Evolutionary conservation across 2,888 invertebrate species (phyloP).

Genomic region (Cheilosia impressa): DNA sequence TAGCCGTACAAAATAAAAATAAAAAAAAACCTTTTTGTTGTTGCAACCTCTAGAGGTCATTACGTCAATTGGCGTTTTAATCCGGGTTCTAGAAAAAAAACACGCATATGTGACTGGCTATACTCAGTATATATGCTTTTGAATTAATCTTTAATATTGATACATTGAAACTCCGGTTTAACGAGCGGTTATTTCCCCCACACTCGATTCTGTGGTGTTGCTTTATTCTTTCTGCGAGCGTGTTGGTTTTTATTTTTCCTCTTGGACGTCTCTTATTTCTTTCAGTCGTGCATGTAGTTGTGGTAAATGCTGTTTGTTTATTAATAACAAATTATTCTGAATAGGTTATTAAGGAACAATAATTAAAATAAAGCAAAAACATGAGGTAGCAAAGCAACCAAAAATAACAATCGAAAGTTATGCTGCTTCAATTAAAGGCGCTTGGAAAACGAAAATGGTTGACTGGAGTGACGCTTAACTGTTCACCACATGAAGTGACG

Average conservation of each 20-base stretch:
- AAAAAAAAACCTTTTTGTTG: constrained; percentile 42
- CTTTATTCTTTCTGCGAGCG: constrained; percentile 43
- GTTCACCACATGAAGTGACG: not conserved
- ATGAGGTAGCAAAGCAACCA: not conserved
- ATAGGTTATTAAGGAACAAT: constrained; percentile 45
- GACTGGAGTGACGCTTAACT: not conserved
- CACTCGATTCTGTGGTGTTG: constrained; percentile 25
- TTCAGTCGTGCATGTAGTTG: constrained; percentile 22
- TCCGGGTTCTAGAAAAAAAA: constrained; percentile 67
- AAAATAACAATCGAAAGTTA: constrained; percentile 23
- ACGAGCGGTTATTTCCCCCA: constrained; percentile 50
- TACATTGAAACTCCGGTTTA: constrained; percentile 73
- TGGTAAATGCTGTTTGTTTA: constrained; percentile 26
- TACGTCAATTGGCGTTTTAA: constrained; percentile 72
- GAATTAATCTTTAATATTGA: constrained; percentile 73
- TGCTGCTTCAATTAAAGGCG: constrained; percentile 11
- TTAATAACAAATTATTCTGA: constrained; percentile 46
- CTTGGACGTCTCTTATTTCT: constrained; percentile 6
- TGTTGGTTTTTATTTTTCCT: constrained; percentile 15
- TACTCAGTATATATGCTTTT: constrained; percentile 46
- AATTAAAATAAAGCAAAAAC: not conserved
- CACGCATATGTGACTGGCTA: constrained; percentile 14
- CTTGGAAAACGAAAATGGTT: not conserved
- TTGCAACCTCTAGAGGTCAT: constrained; percentile 74
- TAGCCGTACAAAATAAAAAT: constrained; percentile 40